Base-by-base conservation (phyloP, 2,113 vertebrate genomes). In the Pituophis catenifer region DNA sequence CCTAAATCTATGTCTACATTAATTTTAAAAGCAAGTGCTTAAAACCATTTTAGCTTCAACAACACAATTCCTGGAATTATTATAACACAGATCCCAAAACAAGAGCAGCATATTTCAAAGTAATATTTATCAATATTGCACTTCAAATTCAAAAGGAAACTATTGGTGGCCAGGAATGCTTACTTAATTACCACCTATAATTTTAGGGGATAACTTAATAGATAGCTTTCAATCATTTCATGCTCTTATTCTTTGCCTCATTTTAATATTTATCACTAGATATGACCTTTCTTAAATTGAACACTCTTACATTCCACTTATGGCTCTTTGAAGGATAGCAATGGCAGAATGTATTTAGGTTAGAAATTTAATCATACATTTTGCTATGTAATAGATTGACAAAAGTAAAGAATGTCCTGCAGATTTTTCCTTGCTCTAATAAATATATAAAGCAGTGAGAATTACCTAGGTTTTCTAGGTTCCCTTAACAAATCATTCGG, bases 1-100 rank as follows among this genome's bases (percentile, higher is more conserved):
- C 91, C 59, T 8, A 7, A 94, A 96, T 93, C 94, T 54, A 81
- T 21, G 93, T 29, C 86, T 57, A 89, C 2, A 5, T 53, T 70
- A 50, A 90, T 94, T 94, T 93, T 95, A n/a, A 26, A 90, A 94
- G 92, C n/a, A 55, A 10, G 33, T 44, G 86, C n/a, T 88, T 0
- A 55, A 57, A 86, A 8, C 0, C 0, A 94, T 93, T 94, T 92
- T 57, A 13, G 53, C 29, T 90, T 90, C 50, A 88, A 58, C 33
- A 62, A 62, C 1, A 53, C 93, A 26, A 7, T 62, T 95, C 93
- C 89, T 93, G n/a, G 29, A 91, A 93, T 48, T 65, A 0, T 86
- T 17, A 94, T 8, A 86, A 93, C 4, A 26, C 33, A 86, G 13
- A 57, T 54, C 15, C 91, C 33, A 9, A 58, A 91, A 44, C 33